Evolutionary conservation across 2,113 vertebrate species (phyloP).

Genomic region (Psammodynastes pulverulentus): DNA sequence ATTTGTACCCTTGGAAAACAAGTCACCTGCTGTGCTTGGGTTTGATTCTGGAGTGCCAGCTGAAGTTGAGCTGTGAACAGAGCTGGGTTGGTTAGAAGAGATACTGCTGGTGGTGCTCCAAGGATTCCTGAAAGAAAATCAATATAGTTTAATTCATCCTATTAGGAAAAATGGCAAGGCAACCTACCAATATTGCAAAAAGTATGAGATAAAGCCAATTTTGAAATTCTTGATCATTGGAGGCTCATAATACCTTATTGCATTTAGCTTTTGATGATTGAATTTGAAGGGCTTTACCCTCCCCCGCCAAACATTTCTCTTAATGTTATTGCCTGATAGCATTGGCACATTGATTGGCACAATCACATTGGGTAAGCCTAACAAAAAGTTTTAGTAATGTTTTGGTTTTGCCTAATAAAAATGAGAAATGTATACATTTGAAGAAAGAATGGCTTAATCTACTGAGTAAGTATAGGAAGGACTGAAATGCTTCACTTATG

Average conservation of each 20-base stretch:
- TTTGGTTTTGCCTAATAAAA: not conserved
- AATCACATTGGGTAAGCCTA: not conserved
- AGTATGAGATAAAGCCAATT: not conserved
- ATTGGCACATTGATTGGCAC: not conserved
- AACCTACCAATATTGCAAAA: not conserved
- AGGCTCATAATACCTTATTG: not conserved
- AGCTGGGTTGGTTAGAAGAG: conserved; percentile 78
- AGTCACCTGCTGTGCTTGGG: conserved; percentile 81
- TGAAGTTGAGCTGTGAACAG: conserved; percentile 84
- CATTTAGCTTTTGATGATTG: not conserved
- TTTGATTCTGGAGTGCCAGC: conserved; percentile 84
- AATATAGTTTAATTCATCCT: not conserved
- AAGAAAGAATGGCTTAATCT: not conserved
- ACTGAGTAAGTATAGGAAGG: not conserved
- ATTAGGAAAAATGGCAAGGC: not conserved
- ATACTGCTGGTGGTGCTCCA: conserved; percentile 78
- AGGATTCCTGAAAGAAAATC: conserved; percentile 76
- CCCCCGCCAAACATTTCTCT: not conserved
- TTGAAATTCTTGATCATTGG: not conserved
- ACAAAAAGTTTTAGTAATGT: not conserved
- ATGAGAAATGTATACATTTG: not conserved
- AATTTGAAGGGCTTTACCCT: not conserved
- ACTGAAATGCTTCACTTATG: not conserved
- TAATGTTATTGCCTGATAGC: not conserved
- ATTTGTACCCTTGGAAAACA: accelerated